Base-by-base conservation (phyloP, 37 sponge, comb jelly and placozoan genomes). In the Ianthella basta region DNA sequence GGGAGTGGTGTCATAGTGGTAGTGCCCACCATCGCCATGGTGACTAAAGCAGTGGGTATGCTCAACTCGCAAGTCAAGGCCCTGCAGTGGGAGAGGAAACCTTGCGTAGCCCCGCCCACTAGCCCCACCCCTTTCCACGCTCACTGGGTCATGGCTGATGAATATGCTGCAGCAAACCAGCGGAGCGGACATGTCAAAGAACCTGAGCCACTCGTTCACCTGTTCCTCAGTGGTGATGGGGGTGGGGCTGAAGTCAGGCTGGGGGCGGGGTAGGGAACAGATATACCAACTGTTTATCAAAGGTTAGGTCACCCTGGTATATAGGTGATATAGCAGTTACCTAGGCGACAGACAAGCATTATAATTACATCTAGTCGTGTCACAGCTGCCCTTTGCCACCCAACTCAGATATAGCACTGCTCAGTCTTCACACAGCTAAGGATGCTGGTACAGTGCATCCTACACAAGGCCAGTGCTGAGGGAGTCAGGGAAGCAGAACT, bases 31-130 rank as follows among this genome's bases (percentile, higher is more conserved):
- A 6, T 96, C 93, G 30, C 99, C 99, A 82, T 96, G 99, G 83
- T 88, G 35, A 91, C 99, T 98, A 86, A 92, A 98, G 63, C 99
- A 98, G 65, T 98, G 99, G 44, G 97, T 96, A 91, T 98, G 99
- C 68, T 98, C 99, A 69, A 98, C 85, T 56, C 99, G 89, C 16
- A 98, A 89, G 64, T 96, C 99, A 18, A 92, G 64, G 0, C 87
- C 97, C 96, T 95, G 36, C 6, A 70, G 24, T 19, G 6, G 30
- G 4, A 2, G 10, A 25, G 36, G 6, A 44, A 3, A 44, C 8
- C 50, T 8, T 8, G 8, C 4, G 56, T 3, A 44, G 50, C 50
- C 50, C 50, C 50, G 8, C 50, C 50, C 50, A 44, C 50, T 8
- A 10, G 50, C 50, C 50, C 50, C 8, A 3, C 50, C 50, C 50